A percentile compares a stretch with the other conserved stretches of the same genome.
Conservation (phyloP, 2,113 vertebrate genomes). For the Forbesichthys agassizii region DNA sequence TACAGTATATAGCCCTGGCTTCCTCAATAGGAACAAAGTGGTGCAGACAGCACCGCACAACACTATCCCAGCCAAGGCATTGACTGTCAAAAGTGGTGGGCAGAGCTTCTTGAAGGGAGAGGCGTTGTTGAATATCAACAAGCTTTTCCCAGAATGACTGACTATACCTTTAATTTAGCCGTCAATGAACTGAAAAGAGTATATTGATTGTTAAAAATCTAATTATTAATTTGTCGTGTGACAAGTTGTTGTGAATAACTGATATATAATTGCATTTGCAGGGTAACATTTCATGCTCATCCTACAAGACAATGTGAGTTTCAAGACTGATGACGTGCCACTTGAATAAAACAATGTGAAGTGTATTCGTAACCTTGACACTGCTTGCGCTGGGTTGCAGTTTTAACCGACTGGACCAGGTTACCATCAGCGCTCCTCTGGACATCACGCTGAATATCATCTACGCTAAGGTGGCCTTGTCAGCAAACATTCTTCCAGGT, state of each 20-base stretch:
- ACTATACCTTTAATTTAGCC: not conserved
- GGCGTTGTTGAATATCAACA: too few relatives aligned
- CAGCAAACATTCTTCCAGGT: conserved; percentile 50
- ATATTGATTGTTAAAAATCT: not conserved
- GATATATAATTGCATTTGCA: conserved; percentile 24
- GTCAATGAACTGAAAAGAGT: not conserved
- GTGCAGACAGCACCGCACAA: too few relatives aligned
- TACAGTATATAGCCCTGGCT: too few relatives aligned
- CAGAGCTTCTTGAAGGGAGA: too few relatives aligned
- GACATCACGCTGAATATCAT: conserved; percentile 27
- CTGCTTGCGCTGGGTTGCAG: conserved; percentile 34
- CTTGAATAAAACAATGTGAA: not conserved
- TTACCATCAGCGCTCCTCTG: conserved; percentile 19
- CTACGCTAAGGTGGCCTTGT: conserved; percentile 30
- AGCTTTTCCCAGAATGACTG: too few relatives aligned
- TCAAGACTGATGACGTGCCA: not conserved
- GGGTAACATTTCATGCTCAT: conserved; percentile 56
- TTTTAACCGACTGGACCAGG: conserved; percentile 55
- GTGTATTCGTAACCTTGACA: not conserved
- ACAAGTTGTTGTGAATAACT: not conserved
- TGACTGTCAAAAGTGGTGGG: too few relatives aligned
- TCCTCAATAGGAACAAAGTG: too few relatives aligned
- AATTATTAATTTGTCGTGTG: not conserved
- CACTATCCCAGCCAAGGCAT: too few relatives aligned
- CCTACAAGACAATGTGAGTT: conserved; percentile 63